A percentile compares a stretch with the other conserved stretches of the same genome.
These are phyloP conservation scores for Scatophagus argus DNA, from an alignment of 2,113 vertebrate species.

Conservation along the genomic window DNA sequence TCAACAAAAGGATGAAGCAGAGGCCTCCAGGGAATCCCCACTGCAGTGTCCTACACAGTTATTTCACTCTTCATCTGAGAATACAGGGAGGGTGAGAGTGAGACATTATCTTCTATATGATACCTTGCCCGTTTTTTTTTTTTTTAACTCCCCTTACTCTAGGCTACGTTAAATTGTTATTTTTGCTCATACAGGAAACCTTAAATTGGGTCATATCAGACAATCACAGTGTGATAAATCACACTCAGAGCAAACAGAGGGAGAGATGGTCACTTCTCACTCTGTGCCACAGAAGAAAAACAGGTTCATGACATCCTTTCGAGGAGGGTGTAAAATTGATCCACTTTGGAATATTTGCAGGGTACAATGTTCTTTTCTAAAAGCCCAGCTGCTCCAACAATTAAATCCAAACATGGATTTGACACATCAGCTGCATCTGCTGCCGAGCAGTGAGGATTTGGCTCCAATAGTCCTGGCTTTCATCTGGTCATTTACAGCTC, in stretches of 20 bases:
- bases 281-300: neutral
- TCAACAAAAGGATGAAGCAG: conserved; percentile 50
- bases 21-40: conserved; percentile 35
- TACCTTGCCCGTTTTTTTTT: conserved; percentile 19
- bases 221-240: neutral
- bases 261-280: neutral
- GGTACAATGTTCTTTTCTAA: conserved; percentile 12
- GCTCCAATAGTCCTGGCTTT: conserved; percentile 43
- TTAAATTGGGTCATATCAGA: conserved; percentile 6
- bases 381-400: conserved; percentile 66
- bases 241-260: neutral
- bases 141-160: conserved; percentile 28
- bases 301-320: neutral
- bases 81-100: neutral
- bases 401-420: conserved; percentile 58
- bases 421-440: conserved; percentile 57
- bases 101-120: neutral
- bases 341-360: conserved; percentile 16
- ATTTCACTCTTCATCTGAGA: conserved; percentile 30
- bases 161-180: conserved; percentile 5
- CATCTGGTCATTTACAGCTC: conserved; percentile 7
- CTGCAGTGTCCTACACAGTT: conserved; percentile 12
- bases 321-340: conserved; percentile 12
- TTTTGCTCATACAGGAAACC: conserved; percentile 13
- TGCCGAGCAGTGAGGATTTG: conserved; percentile 32